These are phyloP conservation scores for Drosophila helvetica DNA, from an alignment of 2,888 invertebrate genomes.

Conservation along the genomic window DNA sequence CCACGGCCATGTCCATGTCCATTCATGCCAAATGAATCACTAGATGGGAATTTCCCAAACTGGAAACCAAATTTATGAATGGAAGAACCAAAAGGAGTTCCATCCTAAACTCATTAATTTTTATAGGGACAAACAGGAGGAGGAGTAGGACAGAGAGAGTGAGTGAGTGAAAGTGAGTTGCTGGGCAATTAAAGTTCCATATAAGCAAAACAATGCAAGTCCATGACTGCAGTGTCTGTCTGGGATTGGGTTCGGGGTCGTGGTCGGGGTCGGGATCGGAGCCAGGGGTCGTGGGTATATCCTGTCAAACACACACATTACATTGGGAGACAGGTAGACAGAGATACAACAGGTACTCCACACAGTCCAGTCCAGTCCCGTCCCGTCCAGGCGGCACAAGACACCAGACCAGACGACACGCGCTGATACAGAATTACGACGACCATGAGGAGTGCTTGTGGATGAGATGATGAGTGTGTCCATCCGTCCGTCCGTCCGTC, in stretches of 20 bases:
- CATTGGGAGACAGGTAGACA: slow-evolving; percentile 54
- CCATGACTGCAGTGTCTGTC: slow-evolving; percentile 38
- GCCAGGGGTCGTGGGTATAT: slow-evolving; percentile 47
- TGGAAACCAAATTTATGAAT: slow-evolving; percentile 58
- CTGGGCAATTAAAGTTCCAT: slow-evolving; percentile 64
- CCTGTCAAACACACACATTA: slow-evolving; percentile 74
- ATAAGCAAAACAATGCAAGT: slow-evolving; percentile 46
- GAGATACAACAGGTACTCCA: slow-evolving; percentile 49
- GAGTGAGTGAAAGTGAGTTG: slow-evolving; percentile 60
- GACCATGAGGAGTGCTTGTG: neutral
- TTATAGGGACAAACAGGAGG: slow-evolving; percentile 34
- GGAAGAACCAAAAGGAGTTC: slow-evolving; percentile 33
- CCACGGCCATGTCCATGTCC: too few species aligned
- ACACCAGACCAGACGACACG: slow-evolving; percentile 59
- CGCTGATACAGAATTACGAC: slow-evolving; percentile 49
- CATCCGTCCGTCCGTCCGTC: neutral
- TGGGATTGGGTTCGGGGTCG: neutral
- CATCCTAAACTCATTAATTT: slow-evolving; percentile 67
- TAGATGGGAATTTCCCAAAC: slow-evolving; percentile 58
- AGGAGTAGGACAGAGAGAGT: neutral
- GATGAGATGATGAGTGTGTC: neutral
- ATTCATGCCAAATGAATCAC: slow-evolving; percentile 54
- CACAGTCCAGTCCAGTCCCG: slow-evolving; percentile 1
- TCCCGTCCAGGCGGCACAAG: neutral
- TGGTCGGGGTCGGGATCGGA: too few species aligned